A percentile compares a stretch with the other conserved stretches of the same genome.
Evolutionary conservation across 2,113 vertebrate species (phyloP).

Genomic region (Psittacula cyanocephala): DNA sequence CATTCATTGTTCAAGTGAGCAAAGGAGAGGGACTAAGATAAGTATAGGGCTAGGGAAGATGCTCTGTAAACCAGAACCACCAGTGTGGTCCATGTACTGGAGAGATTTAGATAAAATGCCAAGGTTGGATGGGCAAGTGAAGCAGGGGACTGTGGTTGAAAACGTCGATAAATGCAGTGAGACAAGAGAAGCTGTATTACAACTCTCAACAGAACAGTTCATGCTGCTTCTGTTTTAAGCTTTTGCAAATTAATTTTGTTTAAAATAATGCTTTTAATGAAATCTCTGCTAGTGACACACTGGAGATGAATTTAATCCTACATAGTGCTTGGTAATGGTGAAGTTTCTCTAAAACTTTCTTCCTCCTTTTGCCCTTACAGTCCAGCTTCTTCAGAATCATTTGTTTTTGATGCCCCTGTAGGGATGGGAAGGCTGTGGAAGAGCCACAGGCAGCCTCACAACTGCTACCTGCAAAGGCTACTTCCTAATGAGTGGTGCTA

Average conservation of each 20-base stretch:
- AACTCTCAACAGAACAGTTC: background rate
- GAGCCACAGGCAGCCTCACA: slow-evolving; percentile 24
- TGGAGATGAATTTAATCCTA: background rate
- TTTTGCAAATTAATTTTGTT: background rate
- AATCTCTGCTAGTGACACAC: background rate
- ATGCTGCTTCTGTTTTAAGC: background rate
- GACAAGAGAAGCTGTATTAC: background rate
- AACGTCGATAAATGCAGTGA: background rate
- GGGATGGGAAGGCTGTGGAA: background rate
- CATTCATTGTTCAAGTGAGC: background rate
- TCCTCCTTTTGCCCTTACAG: background rate
- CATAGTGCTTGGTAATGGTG: background rate
- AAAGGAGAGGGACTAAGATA: background rate
- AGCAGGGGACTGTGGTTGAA: background rate
- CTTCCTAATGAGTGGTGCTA: slow-evolving; percentile 2
- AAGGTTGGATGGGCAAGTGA: background rate
- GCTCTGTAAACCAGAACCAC: background rate
- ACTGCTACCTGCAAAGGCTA: background rate
- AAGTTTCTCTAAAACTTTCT: background rate
- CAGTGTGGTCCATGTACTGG: fast-evolving
- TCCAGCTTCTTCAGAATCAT: background rate
- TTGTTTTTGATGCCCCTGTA: slow-evolving; percentile 21
- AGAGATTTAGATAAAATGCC: background rate
- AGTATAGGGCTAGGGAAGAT: background rate
- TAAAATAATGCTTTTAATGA: background rate